A percentile compares a stretch with the other conserved stretches of the same genome.
These are phyloP conservation scores for Notodonta ziczac DNA, from an alignment of 2,888 invertebrate genomes.

Conservation along the genomic window DNA sequence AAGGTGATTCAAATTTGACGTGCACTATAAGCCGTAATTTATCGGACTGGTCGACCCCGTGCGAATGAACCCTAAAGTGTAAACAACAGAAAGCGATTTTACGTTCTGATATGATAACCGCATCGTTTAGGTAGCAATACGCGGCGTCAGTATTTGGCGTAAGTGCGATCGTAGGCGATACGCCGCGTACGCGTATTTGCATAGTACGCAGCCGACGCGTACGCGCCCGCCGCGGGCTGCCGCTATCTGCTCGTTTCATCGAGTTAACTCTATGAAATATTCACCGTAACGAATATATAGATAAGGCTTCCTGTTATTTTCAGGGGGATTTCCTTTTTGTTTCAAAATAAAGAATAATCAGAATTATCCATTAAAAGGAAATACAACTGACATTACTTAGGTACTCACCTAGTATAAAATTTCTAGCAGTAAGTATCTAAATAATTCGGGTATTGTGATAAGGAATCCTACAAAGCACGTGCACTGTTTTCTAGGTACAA, in stretches of 20 bases:
- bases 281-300: conserved; percentile 27
- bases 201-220: conserved; percentile 18
- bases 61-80: background rate
- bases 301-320: conserved; percentile 23
- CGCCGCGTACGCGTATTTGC: conserved; percentile 15
- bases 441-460: no score
- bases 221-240: conserved; percentile 18
- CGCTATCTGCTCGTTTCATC: conserved; percentile 27
- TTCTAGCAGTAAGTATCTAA: no score
- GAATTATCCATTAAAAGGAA: background rate
- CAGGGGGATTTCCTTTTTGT: conserved; percentile 3
- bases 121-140: conserved; percentile 9
- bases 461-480: no score
- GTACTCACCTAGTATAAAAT: no score
- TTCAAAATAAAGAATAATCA: conserved; percentile 6
- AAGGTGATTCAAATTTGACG: no score
- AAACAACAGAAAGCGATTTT: background rate
- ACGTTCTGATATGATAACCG: background rate
- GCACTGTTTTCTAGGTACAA: no score
- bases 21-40: no score
- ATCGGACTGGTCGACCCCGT: no score
- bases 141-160: conserved; percentile 17
- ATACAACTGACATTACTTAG: no score
- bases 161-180: conserved; percentile 19
- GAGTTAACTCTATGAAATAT: conserved; percentile 29